Base-by-base conservation (phyloP, 2,888 invertebrate species). In the Drosophila colorata region DNA sequence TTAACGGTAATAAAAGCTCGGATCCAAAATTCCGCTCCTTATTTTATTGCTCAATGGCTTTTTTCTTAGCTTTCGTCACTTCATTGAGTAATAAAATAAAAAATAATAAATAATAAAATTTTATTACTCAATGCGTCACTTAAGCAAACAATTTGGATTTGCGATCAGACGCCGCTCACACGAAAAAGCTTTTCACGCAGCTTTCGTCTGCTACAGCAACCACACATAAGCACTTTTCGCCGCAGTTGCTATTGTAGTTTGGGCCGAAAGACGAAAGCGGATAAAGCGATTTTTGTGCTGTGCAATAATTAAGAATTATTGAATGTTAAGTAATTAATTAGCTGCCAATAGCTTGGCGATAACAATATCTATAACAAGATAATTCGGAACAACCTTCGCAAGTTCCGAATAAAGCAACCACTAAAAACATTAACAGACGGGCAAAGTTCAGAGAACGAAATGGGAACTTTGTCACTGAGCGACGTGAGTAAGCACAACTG, bases 401-500 rank as follows among this genome's bases (percentile, higher is more conserved):
- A 58, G 33, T n/a, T 13, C 2, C 0, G 7, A 37, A 9, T 13
- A 6, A 11, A 11, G 37, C 28, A 18, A 11, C 11, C 33, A 4
- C 18, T 20, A 4, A 33, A 13, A 31, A 2, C 31, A 9, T 11
- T 44, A 31, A 13, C 33, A 25, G 7, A 43, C 25, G 58, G 2
- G 2, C 74, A 73, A 74, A 72, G 53, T 72, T 71, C 59, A 65
- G 52, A 31, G 48, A 55, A 38, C 13, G 31, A 28, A 9, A 74
- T 74, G 74, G 74, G 61, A 59, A 78, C 78, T 23, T 63, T 78
- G 44, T 75, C 75, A 37, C 18, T 78, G 58, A 68, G 47, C 43
- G 75, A 75, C 31, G 75, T 75, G 66, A 73, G 75, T 78, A 57
- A 64, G 35, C 53, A 41, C 0, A 43, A 55, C 13, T 5, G 20